Evolutionary conservation across 1,140 invertebrate species (phyloP).

Genomic region (Eupristina koningsbergeri): DNA sequence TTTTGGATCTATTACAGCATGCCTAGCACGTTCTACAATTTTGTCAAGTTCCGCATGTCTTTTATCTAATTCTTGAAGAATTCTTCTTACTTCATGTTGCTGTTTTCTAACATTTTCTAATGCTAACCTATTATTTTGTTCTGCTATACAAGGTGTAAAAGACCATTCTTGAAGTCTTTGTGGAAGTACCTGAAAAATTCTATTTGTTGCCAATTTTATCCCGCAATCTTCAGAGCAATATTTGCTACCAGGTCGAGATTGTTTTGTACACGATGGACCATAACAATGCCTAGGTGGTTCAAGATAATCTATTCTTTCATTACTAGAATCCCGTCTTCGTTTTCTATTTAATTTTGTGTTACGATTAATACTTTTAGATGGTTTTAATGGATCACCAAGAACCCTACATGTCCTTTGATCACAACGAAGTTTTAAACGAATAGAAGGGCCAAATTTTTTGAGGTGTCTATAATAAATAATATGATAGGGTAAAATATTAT

Average conservation of each 20-base stretch:
- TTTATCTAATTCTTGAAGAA: slow-evolving; percentile 84
- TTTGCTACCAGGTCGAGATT: slow-evolving; percentile 88
- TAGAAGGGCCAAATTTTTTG: slow-evolving; percentile 83
- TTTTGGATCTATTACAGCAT: slow-evolving; percentile 78
- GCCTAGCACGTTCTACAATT: slow-evolving; percentile 85
- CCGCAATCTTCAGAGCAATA: slow-evolving; percentile 97
- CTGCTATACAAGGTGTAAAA: slow-evolving; percentile 88
- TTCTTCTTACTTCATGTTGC: slow-evolving; percentile 82
- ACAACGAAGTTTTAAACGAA: slow-evolving; percentile 78
- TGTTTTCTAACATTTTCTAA: slow-evolving; percentile 88
- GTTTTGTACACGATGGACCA: slow-evolving; percentile 88
- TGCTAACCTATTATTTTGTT: slow-evolving; percentile 87
- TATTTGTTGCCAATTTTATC: slow-evolving; percentile 88
- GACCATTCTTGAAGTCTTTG: slow-evolving; percentile 96
- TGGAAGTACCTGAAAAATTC: slow-evolving; percentile 90
- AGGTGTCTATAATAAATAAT: slow-evolving; percentile 74
- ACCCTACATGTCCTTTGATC: slow-evolving; percentile 75
- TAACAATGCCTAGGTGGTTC: slow-evolving; percentile 86
- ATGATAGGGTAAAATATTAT: not conserved
- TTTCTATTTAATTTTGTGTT: slow-evolving; percentile 67
- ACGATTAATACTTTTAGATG: slow-evolving; percentile 67
- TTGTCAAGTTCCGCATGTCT: slow-evolving; percentile 85
- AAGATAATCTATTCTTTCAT: slow-evolving; percentile 73
- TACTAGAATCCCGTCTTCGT: slow-evolving; percentile 72
- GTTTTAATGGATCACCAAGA: slow-evolving; percentile 67